Evolutionary conservation across 2,888 invertebrate species (phyloP).

Genomic region (Rhaphigaster nebulosa): DNA sequence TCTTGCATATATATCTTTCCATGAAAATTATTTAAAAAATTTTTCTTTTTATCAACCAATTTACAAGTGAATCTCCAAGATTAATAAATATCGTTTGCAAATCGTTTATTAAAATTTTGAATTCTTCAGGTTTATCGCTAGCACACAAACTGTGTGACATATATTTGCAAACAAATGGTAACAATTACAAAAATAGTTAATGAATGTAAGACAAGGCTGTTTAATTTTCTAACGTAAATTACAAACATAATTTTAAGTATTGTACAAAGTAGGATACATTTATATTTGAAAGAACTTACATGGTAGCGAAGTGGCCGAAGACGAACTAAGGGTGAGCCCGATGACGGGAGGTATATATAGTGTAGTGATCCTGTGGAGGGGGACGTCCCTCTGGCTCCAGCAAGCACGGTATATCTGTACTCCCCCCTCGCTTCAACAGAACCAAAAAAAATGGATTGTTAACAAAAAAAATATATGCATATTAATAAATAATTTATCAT

Average conservation of each 20-base stretch:
- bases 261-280: neutral
- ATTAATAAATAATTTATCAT: too few species aligned
- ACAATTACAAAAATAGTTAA: neutral
- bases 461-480: too few species aligned
- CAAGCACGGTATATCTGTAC: neutral
- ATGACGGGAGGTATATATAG: neutral
- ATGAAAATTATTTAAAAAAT: too few species aligned
- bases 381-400: neutral
- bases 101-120: neutral
- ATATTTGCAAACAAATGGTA: neutral
- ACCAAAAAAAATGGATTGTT: too few species aligned
- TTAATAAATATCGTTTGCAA: neutral
- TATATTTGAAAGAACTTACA: neutral
- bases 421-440: too few species aligned
- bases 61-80: too few species aligned
- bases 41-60: too few species aligned
- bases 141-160: too few species aligned
- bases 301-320: neutral
- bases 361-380: neutral
- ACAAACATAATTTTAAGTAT: neutral
- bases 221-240: neutral
- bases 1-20: too few species aligned
- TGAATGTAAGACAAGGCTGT: neutral
- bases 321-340: constrained; percentile 37
- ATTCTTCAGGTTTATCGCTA: neutral